These are phyloP conservation scores for Clistopyga incitator DNA, from an alignment of 2,888 invertebrate species.

Conservation along the genomic window DNA sequence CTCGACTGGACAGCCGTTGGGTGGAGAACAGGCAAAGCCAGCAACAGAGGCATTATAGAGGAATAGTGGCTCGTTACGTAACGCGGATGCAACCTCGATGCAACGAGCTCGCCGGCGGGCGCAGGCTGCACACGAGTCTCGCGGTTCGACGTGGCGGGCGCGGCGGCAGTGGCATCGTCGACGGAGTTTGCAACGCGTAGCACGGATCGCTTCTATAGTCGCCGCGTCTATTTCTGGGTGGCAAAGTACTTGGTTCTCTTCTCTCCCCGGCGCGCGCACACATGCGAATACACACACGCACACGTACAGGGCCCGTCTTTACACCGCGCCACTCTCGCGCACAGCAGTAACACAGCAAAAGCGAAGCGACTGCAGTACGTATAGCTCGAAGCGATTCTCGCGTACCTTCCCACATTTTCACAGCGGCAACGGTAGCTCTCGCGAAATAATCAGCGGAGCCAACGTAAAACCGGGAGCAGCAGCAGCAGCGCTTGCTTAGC, in stretches of 20 bases:
- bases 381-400: conserved; percentile 58
- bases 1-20: conserved; percentile 26
- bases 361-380: conserved; percentile 1
- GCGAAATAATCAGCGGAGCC: conserved; percentile 43
- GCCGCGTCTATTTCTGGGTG: conserved; percentile 63
- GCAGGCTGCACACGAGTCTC: conserved; percentile 43
- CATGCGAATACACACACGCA: conserved; percentile 4
- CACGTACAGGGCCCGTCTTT: conserved; percentile 1
- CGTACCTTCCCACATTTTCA: conserved; percentile 59
- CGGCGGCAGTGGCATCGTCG: conserved; percentile 1
- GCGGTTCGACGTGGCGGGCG: conserved; percentile 58
- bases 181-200: conserved; percentile 60
- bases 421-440: neutral
- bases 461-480: conserved; percentile 33
- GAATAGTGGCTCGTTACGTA: conserved; percentile 53
- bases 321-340: conserved; percentile 5
- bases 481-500: neutral
- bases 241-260: conserved; percentile 56
- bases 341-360: conserved; percentile 33
- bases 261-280: conserved; percentile 26
- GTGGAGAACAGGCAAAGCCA: conserved; percentile 31
- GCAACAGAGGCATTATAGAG: conserved; percentile 40
- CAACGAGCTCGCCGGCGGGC: conserved; percentile 54
- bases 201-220: conserved; percentile 54
- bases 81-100: conserved; percentile 66